Base-by-base conservation (phyloP, 2,797 vertebrate genomes). In the Enteromius argenteus region DNA sequence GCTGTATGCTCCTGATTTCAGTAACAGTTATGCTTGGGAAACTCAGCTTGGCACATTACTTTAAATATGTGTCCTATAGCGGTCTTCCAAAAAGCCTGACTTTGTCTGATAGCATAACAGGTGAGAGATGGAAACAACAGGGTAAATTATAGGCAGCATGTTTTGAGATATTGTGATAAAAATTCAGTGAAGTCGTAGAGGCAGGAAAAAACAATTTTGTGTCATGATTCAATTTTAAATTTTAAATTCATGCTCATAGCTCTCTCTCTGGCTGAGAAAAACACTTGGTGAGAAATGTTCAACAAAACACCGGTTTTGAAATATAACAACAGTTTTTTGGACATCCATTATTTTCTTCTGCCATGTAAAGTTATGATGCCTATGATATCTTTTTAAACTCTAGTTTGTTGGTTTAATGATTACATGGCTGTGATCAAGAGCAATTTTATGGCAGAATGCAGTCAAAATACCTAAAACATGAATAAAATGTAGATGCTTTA, bases 131-230 rank as follows among this genome's bases (percentile, higher is more conserved):
- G 21, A 74, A 74, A 74, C 10, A 74, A 74, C 46, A 74, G 13
- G 5, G 51, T 58, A 23, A 58, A 76, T 76, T 23, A 58, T 23
- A 39, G 7, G 6, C 51, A 39, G 73, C 51, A 23, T 75, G 73
- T 58, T 58, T 58, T 39, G 73, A 75, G 73, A 58, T 23, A 75
- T n/a, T 58, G 73, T 58, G 51, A 76, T 39, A 37, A 39, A 64
- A 76, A 76, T 76, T 35, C 32, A 39, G 19, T 56, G 73, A 21
- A 75, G 49, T 39, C 3, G 4, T 27, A 15, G 73, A 58, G 73
- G 13, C 51, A 58, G 73, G 35, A 58, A 17, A 42, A 37, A 76
- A 58, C 7, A 3, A 39, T 76, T 27, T 39, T n/a, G 35, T 27
- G 35, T 58, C 74, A 76, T 58, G 21, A 76, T 76, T 27, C 21